These are phyloP conservation scores for Ceratosolen solmsi DNA, from an alignment of 1,140 invertebrate species.

Conservation along the genomic window DNA sequence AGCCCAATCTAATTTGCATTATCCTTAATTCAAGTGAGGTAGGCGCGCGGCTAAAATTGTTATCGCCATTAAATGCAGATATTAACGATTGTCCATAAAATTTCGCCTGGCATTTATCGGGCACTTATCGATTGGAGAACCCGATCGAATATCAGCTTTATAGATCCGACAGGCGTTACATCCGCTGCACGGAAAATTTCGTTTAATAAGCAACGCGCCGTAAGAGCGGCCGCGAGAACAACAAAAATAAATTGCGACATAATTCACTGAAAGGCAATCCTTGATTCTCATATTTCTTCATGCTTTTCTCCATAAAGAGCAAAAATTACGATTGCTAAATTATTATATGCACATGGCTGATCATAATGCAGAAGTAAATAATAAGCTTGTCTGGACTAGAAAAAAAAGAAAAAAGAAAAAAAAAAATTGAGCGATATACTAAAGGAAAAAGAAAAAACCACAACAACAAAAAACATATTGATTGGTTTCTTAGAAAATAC, in stretches of 20 bases:
- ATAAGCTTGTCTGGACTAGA: background rate
- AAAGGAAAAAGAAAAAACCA: too few species aligned
- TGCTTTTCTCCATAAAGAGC: background rate
- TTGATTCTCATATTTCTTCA: background rate
- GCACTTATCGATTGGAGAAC: constrained; percentile 1
- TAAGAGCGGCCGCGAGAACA: background rate
- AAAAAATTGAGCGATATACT: background rate
- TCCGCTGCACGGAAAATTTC: background rate
- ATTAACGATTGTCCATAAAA: constrained; percentile 37
- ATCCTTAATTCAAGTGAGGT: constrained; percentile 22
- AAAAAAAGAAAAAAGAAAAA: background rate
- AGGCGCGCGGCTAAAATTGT: background rate
- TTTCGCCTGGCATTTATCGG: background rate
- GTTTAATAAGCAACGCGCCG: constrained; percentile 28
- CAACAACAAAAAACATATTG: too few species aligned
- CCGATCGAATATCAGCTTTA: constrained; percentile 30
- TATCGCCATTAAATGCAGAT: constrained; percentile 39
- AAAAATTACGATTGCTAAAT: background rate
- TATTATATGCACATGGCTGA: background rate
- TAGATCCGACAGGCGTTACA: background rate
- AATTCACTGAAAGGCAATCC: background rate
- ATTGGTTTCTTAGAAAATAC: background rate
- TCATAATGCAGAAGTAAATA: background rate
- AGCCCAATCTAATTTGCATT: constrained; percentile 35
- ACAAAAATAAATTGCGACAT: constrained; percentile 2